Conservation (phyloP, 2,113 vertebrate genomes). For the Phoxinus phoxinus region DNA sequence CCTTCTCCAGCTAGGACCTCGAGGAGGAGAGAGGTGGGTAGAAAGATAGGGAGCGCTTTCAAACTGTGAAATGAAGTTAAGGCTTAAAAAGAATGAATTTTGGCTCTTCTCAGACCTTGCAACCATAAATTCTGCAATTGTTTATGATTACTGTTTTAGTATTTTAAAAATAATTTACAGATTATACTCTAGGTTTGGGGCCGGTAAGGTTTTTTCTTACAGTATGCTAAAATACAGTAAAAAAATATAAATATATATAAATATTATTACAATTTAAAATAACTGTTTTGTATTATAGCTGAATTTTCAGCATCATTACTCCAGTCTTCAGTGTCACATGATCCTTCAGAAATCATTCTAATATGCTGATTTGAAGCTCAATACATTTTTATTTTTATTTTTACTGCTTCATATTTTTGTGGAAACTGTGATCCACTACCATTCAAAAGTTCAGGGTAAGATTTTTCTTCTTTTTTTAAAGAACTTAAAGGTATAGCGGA, state of each 20-base stretch:
- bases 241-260: no score
- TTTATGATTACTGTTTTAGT: neutral
- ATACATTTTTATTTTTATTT: no score
- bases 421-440: neutral
- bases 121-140: neutral
- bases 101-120: neutral
- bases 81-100: constrained; percentile 9
- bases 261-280: no score
- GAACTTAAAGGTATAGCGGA: no score
- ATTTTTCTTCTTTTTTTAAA: neutral
- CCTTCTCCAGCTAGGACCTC: constrained; percentile 81
- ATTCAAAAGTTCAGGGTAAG: neutral
- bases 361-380: no score
- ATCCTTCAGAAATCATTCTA: no score
- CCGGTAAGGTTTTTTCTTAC: neutral
- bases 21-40: constrained; percentile 79
- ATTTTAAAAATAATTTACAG: neutral
- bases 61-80: constrained; percentile 75
- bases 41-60: constrained; percentile 82
- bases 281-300: no score
- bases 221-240: no score
- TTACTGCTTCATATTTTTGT: no score
- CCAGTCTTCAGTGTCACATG: no score
- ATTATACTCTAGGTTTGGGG: neutral
- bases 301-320: no score